phyloP scores from a whole-genome alignment of 2,113 vertebrate genomes.

The Xerus inauris region DNA sequence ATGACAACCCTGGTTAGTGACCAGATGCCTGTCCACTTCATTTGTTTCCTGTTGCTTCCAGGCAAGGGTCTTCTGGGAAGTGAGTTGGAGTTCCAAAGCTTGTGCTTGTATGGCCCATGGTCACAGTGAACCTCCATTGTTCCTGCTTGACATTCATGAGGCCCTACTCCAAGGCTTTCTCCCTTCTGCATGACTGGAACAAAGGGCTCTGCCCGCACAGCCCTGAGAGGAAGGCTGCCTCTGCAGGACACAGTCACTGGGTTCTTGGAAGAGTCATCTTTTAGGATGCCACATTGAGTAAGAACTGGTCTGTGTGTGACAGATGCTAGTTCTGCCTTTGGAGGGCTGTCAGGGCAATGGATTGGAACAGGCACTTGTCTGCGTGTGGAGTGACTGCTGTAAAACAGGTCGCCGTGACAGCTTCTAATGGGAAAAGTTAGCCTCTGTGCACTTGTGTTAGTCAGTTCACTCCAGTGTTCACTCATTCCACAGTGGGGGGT shows the following conservation, averaged over 20 bases:
- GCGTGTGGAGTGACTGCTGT: neutral
- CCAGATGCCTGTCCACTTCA: neutral
- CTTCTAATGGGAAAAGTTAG: neutral
- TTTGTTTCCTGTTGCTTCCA: neutral
- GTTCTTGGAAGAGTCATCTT: neutral
- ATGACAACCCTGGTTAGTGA: neutral
- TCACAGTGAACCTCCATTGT: neutral
- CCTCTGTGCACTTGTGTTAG: neutral
- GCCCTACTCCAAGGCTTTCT: neutral
- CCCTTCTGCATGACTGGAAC: neutral
- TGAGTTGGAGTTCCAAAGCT: neutral
- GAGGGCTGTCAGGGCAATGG: neutral
- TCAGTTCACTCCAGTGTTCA: neutral
- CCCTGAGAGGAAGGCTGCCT: neutral
- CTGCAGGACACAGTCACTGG: neutral
- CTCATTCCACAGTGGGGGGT: neutral
- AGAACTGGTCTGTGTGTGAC: neutral
- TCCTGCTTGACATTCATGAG: neutral
- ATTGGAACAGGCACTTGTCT: neutral
- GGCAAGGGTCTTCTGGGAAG: neutral
- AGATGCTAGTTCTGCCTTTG: slow-evolving; percentile 2
- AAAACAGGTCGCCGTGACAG: neutral
- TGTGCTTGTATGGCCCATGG: neutral
- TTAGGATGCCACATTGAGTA: neutral
- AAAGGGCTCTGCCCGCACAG: neutral